Evolutionary conservation across 2,113 vertebrate genomes (phyloP).

Genomic region (Lophius piscatorius): DNA sequence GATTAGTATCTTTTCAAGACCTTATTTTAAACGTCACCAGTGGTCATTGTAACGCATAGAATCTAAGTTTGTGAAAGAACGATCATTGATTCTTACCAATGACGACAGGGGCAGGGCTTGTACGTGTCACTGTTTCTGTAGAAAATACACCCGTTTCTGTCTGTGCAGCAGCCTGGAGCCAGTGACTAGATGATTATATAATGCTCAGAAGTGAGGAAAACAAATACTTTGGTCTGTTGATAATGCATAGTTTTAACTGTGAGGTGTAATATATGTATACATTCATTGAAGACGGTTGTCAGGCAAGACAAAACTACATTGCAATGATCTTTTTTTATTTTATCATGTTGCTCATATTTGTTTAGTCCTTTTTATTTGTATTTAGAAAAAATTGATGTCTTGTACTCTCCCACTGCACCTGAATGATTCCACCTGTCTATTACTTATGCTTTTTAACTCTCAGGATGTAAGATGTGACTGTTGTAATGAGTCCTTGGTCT

Average conservation of each 20-base stretch:
- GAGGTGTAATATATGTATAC: constrained; percentile 2
- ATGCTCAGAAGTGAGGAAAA: background rate
- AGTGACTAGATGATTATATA: too few species aligned
- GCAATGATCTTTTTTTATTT: constrained; percentile 14
- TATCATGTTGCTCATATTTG: constrained; percentile 25
- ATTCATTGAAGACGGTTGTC: background rate
- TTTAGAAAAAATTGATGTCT: constrained; percentile 1
- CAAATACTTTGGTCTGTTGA: constrained; percentile 3
- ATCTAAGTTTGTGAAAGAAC: too few species aligned
- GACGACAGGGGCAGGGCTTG: too few species aligned
- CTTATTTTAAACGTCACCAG: too few species aligned
- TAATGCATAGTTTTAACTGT: constrained; percentile 2
- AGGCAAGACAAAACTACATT: constrained; percentile 38
- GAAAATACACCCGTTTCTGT: too few species aligned
- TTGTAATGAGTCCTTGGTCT: constrained; percentile 81
- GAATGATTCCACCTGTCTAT: constrained; percentile 42
- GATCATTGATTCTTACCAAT: too few species aligned
- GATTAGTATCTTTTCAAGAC: too few species aligned
- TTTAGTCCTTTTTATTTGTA: constrained; percentile 1
- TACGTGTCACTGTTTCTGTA: too few species aligned
- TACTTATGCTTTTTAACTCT: constrained; percentile 78
- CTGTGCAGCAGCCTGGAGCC: too few species aligned
- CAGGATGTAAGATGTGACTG: constrained; percentile 89
- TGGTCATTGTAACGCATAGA: too few species aligned
- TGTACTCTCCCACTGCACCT: constrained; percentile 8